These are phyloP conservation scores for Triops longicaudatus DNA, from an alignment of 1,140 invertebrate genomes.

Conservation along the genomic window DNA sequence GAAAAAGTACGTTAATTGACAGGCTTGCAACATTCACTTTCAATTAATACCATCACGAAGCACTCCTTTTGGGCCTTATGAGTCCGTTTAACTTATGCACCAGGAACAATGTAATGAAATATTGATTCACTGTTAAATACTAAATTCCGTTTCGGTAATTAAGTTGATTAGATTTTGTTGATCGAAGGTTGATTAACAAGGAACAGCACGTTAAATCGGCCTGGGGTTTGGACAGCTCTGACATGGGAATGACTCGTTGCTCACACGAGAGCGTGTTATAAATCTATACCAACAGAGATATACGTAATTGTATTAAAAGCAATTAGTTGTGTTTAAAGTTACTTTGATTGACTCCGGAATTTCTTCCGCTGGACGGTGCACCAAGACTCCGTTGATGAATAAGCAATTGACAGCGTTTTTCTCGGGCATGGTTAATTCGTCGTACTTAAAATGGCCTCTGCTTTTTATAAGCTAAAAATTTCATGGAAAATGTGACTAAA, in stretches of 20 bases:
- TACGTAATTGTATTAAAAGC: too few species aligned
- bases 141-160: too few species aligned
- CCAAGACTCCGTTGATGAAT: constrained; percentile 79
- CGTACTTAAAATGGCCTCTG: constrained; percentile 78
- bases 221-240: constrained; percentile 60
- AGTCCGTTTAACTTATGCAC: too few species aligned
- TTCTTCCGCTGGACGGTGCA: constrained; percentile 73
- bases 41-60: too few species aligned
- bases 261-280: constrained; percentile 31
- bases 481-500: neutral
- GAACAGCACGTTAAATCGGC: constrained; percentile 28
- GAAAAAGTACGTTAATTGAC: too few species aligned
- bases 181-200: constrained; percentile 14
- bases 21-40: too few species aligned
- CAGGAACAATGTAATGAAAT: too few species aligned
- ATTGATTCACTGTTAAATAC: too few species aligned
- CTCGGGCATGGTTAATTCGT: constrained; percentile 80
- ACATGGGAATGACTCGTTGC: constrained; percentile 49
- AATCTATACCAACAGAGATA: neutral
- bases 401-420: constrained; percentile 77
- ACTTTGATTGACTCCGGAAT: constrained; percentile 73
- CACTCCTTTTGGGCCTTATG: too few species aligned
- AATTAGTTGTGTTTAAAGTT: too few species aligned
- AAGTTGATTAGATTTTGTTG: too few species aligned
- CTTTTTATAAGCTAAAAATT: constrained; percentile 68